Conservation (phyloP, 2,888 invertebrate genomes). For the Nomada flava region DNA sequence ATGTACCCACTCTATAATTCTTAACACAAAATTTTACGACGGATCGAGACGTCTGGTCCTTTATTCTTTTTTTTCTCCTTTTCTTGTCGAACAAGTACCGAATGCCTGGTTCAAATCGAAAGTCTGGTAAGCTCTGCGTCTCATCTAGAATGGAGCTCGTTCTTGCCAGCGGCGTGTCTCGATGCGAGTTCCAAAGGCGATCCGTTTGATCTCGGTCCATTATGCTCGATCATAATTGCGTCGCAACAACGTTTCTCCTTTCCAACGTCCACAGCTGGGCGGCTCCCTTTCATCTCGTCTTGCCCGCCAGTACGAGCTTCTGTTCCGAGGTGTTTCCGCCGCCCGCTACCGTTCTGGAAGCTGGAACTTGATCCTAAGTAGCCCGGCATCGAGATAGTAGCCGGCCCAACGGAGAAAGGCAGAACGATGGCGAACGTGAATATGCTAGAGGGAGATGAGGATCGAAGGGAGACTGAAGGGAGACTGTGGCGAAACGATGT, state of each 20-base stretch:
- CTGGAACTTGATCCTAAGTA: constrained; percentile 80
- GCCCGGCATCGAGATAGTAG: constrained; percentile 73
- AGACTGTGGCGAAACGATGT: constrained; percentile 44
- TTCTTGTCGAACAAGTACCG: not conserved
- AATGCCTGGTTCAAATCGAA: not conserved
- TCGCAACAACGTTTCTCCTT: constrained; percentile 76
- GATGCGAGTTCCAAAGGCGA: constrained; percentile 71
- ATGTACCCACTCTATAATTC: too few species aligned
- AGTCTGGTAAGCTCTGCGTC: not conserved
- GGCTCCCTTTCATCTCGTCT: constrained; percentile 78
- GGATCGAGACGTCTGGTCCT: too few species aligned
- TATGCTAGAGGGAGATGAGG: not conserved
- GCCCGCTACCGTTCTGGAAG: constrained; percentile 80
- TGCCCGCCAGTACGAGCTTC: constrained; percentile 77
- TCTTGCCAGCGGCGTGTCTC: constrained; percentile 60
- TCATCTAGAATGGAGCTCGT: not conserved
- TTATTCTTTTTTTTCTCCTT: too few species aligned
- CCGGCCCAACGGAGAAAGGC: constrained; percentile 11
- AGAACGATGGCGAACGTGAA: not conserved
- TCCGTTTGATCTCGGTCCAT: constrained; percentile 76
- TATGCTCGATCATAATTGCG: constrained; percentile 79
- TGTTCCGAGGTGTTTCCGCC: constrained; percentile 81
- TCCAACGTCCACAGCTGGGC: constrained; percentile 66
- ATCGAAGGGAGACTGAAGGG: constrained; percentile 26
- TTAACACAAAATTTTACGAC: too few species aligned